Base-by-base conservation (phyloP, 2,797 vertebrate species). In the Myotis pilosus region DNA sequence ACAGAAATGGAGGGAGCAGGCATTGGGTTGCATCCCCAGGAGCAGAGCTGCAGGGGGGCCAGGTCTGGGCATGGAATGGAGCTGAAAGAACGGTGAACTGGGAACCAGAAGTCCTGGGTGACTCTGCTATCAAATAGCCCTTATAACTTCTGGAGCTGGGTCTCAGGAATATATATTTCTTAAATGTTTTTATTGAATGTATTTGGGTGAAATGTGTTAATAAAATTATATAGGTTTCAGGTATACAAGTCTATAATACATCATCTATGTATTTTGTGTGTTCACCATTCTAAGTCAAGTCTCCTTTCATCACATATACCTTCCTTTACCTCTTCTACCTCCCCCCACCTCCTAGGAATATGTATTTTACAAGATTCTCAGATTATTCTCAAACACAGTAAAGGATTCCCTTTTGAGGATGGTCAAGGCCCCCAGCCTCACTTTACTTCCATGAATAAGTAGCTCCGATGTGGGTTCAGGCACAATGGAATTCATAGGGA, bases 1-100 rank as follows among this genome's bases (percentile, higher is more conserved):
- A 97, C 96, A 86, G 68, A 9, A 87, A 87, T 88, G 53, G 55
- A 90, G 71, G 89, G 6, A n/a, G 41, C 75, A 74, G 69, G 3
- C 15, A 2, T 2, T 30, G 25, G 41, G 72, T 44, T 41, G 20
- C 2, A 51, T 13, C n/a, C 2, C 17, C 5, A 23, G 11, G 15
- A 66, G 16, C 20, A 53, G 30, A 87, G 33, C 5, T 72, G 8
- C 15, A n/a, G 8, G 7, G 8, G 28, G 51, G 60, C 47, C 3
- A 5, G n/a, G 19, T 55, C 33, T 93, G 85, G 76, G 44, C 1
- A n/a, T 17, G 28, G 51, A 51, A 25, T 10, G 20, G 8, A 19
- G 8, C 30, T 20, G 13, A 23, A 19, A 51, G 16, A 57, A 33
- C 12, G 0, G 28, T 44, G 62, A 12, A 5, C 47, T 28, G 25